Conservation (phyloP, 1,140 invertebrate species). For the Belonocnema kinseyi region DNA sequence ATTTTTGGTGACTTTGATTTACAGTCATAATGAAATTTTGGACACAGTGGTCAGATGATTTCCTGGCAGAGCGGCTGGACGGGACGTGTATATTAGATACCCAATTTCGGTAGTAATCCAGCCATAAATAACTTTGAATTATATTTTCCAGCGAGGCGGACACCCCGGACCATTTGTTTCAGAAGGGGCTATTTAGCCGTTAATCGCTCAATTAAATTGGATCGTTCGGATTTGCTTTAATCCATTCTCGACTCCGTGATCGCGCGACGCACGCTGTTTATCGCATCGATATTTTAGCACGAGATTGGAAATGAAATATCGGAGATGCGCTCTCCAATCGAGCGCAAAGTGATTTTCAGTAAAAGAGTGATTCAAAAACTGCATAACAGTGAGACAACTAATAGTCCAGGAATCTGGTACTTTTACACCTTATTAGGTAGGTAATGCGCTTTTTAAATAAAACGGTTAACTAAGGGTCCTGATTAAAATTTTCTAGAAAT, state of each 20-base stretch:
- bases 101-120: constrained; percentile 72
- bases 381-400: no score
- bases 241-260: constrained; percentile 52
- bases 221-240: constrained; percentile 72
- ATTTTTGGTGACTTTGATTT: not conserved
- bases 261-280: constrained; percentile 35
- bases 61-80: constrained; percentile 51
- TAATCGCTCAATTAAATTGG: constrained; percentile 76
- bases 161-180: constrained; percentile 67
- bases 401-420: no score
- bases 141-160: constrained; percentile 69
- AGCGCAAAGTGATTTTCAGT: constrained; percentile 17
- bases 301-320: constrained; percentile 14
- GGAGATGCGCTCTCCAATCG: not conserved
- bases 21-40: not conserved
- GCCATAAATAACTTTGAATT: constrained; percentile 74
- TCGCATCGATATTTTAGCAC: not conserved
- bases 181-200: constrained; percentile 71
- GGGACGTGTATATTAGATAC: constrained; percentile 71
- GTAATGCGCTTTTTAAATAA: no score
- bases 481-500: no score
- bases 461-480: no score
- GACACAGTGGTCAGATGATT: constrained; percentile 52
- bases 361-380: no score
- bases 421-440: no score